These are phyloP conservation scores for Decapterus maruadsi DNA, from an alignment of 2,797 vertebrate species.

Conservation along the genomic window DNA sequence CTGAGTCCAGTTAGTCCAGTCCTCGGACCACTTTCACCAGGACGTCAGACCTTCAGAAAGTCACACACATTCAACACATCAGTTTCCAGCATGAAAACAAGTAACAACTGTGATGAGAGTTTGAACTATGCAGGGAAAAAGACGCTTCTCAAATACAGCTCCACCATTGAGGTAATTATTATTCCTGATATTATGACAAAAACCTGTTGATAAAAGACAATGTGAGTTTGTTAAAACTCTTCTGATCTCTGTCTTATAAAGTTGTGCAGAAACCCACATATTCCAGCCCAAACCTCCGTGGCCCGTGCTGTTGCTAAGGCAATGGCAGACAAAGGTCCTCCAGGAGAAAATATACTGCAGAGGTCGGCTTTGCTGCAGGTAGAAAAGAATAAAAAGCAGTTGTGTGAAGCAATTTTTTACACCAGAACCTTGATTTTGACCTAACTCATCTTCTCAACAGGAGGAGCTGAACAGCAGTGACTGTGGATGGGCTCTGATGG, in stretches of 20 bases:
- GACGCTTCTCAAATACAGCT: constrained; percentile 73
- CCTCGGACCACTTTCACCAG: constrained; percentile 22
- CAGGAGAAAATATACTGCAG: constrained; percentile 73
- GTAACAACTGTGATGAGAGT: constrained; percentile 50
- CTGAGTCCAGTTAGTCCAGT: constrained; percentile 54
- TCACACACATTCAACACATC: constrained; percentile 12
- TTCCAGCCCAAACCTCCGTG: constrained; percentile 56
- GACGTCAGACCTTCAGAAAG: constrained; percentile 40
- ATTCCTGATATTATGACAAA: neutral
- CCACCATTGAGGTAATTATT: constrained; percentile 79
- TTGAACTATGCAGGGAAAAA: constrained; percentile 65
- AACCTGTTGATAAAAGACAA: neutral
- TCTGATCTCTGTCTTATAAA: constrained; percentile 44
- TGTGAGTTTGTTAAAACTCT: constrained; percentile 4
- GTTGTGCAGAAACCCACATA: constrained; percentile 65
- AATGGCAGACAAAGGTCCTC: constrained; percentile 79
- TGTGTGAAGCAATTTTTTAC: neutral
- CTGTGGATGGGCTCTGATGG: constrained; percentile 85
- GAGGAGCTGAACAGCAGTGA: constrained; percentile 87
- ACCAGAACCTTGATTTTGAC: neutral
- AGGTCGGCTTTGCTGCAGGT: constrained; percentile 83
- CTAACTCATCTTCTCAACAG: constrained; percentile 57
- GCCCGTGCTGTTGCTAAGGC: constrained; percentile 82
- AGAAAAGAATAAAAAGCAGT: neutral
- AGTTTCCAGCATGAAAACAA: constrained; percentile 28